A percentile compares a stretch with the other conserved stretches of the same genome.
These are phyloP conservation scores for Psittacula derbiana DNA, from an alignment of 2,797 vertebrate species.

Conservation along the genomic window DNA sequence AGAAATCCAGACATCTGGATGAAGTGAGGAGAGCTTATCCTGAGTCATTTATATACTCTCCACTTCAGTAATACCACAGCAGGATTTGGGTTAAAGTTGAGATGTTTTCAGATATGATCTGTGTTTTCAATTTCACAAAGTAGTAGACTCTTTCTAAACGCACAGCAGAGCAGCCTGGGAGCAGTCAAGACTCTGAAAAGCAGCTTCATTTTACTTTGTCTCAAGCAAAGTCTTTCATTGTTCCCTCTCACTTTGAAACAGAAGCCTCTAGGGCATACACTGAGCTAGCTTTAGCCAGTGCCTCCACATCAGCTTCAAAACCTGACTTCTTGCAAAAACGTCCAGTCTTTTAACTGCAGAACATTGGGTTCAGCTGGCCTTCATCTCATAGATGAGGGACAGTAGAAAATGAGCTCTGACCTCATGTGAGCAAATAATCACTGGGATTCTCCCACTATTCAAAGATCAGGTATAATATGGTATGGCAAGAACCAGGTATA, in stretches of 20 bases:
- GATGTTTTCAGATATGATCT: neutral
- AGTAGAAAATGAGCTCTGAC: neutral
- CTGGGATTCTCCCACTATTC: neutral
- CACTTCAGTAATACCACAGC: neutral
- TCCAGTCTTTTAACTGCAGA: neutral
- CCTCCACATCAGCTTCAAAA: neutral
- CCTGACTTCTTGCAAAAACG: neutral
- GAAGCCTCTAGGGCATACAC: neutral
- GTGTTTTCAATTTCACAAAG: constrained; percentile 12
- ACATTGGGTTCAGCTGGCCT: neutral
- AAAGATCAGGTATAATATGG: neutral
- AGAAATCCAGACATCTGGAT: constrained; percentile 27
- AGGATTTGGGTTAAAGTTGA: constrained; percentile 18
- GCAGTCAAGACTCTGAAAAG: neutral
- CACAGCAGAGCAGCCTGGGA: neutral
- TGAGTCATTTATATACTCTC: neutral
- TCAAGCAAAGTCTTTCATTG: neutral
- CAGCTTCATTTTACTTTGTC: neutral
- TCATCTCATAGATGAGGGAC: neutral
- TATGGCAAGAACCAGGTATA: neutral
- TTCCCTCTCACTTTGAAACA: neutral
- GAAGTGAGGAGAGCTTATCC: neutral
- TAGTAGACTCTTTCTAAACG: neutral
- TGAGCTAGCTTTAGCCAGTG: neutral
- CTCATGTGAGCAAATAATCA: neutral